Evolutionary conservation across 1,140 invertebrate genomes (phyloP), one percentile per base, ranked within the genome.

Genomic region (Periplaneta americana): DNA sequence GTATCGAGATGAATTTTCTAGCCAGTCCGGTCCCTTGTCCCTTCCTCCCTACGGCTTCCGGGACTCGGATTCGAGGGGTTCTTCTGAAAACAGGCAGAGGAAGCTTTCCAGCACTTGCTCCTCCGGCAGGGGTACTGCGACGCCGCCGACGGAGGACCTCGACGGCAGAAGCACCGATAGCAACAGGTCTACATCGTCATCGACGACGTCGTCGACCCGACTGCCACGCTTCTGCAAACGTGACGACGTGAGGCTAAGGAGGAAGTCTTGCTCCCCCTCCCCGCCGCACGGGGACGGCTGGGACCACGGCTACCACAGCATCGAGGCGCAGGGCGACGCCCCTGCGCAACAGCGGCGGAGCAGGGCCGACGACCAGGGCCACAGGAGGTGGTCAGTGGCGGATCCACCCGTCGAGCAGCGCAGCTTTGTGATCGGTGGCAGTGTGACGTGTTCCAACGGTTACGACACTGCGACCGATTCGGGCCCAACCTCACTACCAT

Each of bases 21-120:
- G n/a, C 84, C 81, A 2, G 85, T 83, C 0, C 31, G 83, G 32
- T 79, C 86, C 5, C 83, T 84, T 28, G 83, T 84, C 34, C 84
- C 86, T 79, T 85, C 86, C 75, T 86, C 86, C 31, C 85, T 86
- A 57, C 84, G 84, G 33, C 83, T 83, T 28, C 84, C 81, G 80
- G 36, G n/a, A 82, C 22, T 22, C 48, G 22, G 48, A 66, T n/a
- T n/a, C n/a, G n/a, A n/a, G n/a, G n/a, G n/a, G n/a, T n/a, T n/a
- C n/a, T n/a, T n/a, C n/a, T n/a, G n/a, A n/a, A n/a, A 28, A 0
- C 83, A 66, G 37, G 28, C 81, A 57, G 17, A 78, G 80, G 33
- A 80, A 33, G 57, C 34, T 82, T n/a, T 81, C 83, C 22, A 84
- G 84, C 39, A 78, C 83, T 9, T 84, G 85, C 75, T 84, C 75